phyloP scores from a whole-genome alignment of 2,888 invertebrate species.

The Crematogaster levior region DNA sequence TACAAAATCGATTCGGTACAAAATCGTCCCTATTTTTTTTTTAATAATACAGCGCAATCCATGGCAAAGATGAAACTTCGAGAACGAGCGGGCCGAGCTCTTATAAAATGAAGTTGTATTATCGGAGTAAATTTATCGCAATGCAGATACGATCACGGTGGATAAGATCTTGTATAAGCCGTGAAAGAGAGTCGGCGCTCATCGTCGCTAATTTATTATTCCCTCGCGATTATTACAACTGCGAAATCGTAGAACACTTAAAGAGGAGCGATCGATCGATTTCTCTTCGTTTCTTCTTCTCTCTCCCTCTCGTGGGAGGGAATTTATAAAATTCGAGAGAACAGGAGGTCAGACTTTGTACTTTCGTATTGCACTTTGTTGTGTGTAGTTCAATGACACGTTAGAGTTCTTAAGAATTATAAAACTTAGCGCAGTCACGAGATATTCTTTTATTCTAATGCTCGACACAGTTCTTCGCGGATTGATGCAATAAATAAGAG shows the following conservation, averaged over 20 bases:
- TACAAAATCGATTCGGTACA: constrained; percentile 46
- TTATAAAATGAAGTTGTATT: constrained; percentile 27
- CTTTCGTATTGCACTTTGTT: constrained; percentile 81
- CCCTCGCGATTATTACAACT: constrained; percentile 7
- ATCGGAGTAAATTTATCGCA: constrained; percentile 29
- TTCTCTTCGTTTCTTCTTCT: constrained; percentile 48
- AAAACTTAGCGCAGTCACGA: constrained; percentile 62
- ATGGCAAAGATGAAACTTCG: constrained; percentile 30
- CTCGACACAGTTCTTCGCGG: constrained; percentile 56
- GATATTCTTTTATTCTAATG: constrained; percentile 60
- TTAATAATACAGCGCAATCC: constrained; percentile 34
- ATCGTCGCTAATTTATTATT: constrained; percentile 28
- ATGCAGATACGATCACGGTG: constrained; percentile 28
- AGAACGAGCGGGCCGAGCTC: constrained; percentile 27
- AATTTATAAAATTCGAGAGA: constrained; percentile 70
- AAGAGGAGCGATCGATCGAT: constrained; percentile 39
- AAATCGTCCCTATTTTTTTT: constrained; percentile 37
- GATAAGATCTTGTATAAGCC: constrained; percentile 16
- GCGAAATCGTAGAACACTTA: constrained; percentile 40
- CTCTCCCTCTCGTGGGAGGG: constrained; percentile 44
- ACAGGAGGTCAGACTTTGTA: constrained; percentile 76
- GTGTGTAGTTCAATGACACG: constrained; percentile 76
- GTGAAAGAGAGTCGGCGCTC: constrained; percentile 19
- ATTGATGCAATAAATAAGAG: constrained; percentile 64
- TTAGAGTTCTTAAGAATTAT: constrained; percentile 73